phyloP scores from a whole-genome alignment of 1,140 invertebrate genomes.

The Trichonephila clavipes region DNA sequence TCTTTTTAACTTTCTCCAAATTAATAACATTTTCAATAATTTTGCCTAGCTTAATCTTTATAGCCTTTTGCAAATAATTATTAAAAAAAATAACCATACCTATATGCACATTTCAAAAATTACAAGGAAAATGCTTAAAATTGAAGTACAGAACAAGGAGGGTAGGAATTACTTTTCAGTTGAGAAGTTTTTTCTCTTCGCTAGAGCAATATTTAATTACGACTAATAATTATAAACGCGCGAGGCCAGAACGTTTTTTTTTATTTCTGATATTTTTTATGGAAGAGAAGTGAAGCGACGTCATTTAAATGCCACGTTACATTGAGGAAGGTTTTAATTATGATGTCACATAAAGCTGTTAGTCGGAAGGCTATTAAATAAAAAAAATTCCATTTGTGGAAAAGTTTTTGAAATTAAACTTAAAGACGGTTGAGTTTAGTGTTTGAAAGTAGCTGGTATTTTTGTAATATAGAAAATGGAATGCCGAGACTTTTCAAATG shows the following conservation, averaged over 20 bases:
- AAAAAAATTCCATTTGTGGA: background rate
- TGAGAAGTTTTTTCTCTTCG: background rate
- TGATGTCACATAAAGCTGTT: constrained; percentile 34
- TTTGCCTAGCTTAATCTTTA: no score
- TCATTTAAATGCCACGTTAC: constrained; percentile 53
- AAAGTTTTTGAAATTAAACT: constrained; percentile 37
- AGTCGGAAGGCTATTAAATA: constrained; percentile 13
- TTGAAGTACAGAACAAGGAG: background rate
- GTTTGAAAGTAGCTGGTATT: background rate
- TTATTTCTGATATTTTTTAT: background rate
- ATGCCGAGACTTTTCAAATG: background rate
- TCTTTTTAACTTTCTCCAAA: no score
- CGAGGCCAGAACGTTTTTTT: background rate
- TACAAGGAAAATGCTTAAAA: background rate
- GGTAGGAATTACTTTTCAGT: background rate
- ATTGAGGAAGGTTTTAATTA: constrained; percentile 47
- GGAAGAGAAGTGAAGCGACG: constrained; percentile 14
- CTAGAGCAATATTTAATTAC: constrained; percentile 13
- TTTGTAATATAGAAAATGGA: background rate
- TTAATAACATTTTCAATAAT: no score
- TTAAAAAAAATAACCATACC: no score
- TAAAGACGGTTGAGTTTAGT: background rate
- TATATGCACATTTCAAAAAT: no score
- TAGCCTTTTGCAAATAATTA: no score
- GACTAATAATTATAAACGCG: constrained; percentile 46